phyloP scores from a whole-genome alignment of 2,888 invertebrate species.

The Lamellibrachia satsuma region DNA sequence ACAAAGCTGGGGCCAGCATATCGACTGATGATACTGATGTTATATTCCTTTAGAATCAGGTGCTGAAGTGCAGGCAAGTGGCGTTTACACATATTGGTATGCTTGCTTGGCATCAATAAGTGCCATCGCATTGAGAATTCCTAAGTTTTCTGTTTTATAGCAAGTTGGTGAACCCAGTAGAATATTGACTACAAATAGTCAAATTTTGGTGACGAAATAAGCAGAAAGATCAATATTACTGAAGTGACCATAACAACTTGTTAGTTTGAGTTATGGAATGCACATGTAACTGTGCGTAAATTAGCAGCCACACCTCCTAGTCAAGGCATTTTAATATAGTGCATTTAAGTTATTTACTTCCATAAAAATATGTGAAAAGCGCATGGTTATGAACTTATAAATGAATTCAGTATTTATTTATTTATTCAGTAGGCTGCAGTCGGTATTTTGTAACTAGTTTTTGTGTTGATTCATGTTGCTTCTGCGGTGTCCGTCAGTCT shows the following conservation, averaged over 20 bases:
- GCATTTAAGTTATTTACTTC: background rate
- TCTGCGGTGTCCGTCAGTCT: background rate
- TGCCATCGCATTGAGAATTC: no score
- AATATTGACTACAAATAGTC: no score
- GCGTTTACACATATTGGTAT: no score
- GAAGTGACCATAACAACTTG: background rate
- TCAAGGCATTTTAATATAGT: background rate
- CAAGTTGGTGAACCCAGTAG: no score
- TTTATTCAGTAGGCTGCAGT: background rate
- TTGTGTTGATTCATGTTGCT: background rate
- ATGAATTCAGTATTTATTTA: background rate
- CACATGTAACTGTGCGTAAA: background rate
- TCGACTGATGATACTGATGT: no score
- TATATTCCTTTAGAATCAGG: no score
- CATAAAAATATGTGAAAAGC: background rate
- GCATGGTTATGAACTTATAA: background rate
- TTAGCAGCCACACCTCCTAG: background rate
- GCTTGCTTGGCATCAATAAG: no score
- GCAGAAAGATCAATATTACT: background rate
- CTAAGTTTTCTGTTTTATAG: no score
- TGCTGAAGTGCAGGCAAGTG: no score
- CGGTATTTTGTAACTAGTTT: background rate
- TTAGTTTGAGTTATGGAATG: background rate
- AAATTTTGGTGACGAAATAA: no score
- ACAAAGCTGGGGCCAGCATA: no score